These are phyloP conservation scores for Epinotia nisella DNA, from an alignment of 2,888 invertebrate species.

Conservation along the genomic window DNA sequence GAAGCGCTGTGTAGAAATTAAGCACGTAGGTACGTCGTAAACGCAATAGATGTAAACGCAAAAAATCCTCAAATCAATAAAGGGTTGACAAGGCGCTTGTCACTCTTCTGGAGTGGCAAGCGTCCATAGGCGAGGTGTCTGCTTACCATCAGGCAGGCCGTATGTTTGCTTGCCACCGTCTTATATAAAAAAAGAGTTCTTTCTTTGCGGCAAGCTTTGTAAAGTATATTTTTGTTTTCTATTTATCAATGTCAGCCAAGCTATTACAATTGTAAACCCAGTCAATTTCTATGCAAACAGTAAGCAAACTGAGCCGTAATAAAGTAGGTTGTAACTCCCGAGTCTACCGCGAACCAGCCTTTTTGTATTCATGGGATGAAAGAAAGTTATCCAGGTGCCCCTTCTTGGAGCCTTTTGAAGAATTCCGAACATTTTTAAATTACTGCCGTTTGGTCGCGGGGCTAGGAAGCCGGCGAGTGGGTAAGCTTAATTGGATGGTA, in stretches of 20 bases:
- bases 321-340: conserved; percentile 51
- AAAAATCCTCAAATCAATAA: no score
- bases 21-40: no score
- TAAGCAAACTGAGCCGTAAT: conserved; percentile 32
- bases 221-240: conserved; percentile 1
- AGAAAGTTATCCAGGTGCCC: conserved; percentile 72
- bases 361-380: conserved; percentile 76
- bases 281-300: conserved; percentile 35
- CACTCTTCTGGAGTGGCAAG: no score
- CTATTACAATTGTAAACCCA: conserved; percentile 28
- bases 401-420: conserved; percentile 58
- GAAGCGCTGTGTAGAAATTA: no score
- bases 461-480: conserved; percentile 54
- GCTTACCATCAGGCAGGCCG: no score
- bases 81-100: no score
- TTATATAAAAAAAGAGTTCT: no score
- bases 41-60: no score
- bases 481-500: conserved; percentile 21
- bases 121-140: no score
- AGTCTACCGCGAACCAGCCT: conserved; percentile 58
- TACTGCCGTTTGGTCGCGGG: conserved; percentile 58
- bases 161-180: no score
- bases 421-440: conserved; percentile 74
- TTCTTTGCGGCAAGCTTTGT: no score
- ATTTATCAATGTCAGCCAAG: conserved; percentile 23